A percentile compares a stretch with the other conserved stretches of the same genome.
These are phyloP conservation scores for Myotis pilosus DNA, from an alignment of 2,797 vertebrate genomes.

Conservation along the genomic window DNA sequence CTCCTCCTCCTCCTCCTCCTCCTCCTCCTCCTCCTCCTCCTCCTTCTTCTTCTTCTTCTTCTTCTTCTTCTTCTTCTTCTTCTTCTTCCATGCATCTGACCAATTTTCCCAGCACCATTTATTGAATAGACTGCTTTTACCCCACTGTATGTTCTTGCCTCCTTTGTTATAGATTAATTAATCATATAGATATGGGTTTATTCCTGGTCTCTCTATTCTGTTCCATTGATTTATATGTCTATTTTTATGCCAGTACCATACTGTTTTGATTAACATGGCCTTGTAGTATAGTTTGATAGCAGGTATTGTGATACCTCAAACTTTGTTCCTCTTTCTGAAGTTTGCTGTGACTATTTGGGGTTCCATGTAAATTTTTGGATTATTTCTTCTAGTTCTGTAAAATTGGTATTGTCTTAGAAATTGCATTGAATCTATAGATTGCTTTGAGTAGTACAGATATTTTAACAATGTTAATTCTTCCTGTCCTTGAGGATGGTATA, in stretches of 20 bases:
- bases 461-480: background rate
- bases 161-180: background rate
- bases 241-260: too few species aligned
- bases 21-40: accelerated
- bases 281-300: background rate
- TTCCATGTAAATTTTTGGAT: background rate
- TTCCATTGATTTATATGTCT: background rate
- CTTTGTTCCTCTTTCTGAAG: background rate
- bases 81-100: too few species aligned
- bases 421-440: background rate
- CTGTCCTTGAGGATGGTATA: background rate
- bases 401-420: background rate
- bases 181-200: background rate
- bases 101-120: too few species aligned
- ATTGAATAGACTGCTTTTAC: too few species aligned
- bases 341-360: background rate
- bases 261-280: too few species aligned
- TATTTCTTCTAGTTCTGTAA: background rate
- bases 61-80: too few species aligned
- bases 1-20: too few species aligned
- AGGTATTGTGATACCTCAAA: background rate
- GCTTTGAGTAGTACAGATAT: too few species aligned
- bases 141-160: background rate
- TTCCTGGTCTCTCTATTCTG: background rate
- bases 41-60: too few species aligned